Conservation (phyloP, 2,113 vertebrate genomes). For the Coturnix japonica region DNA sequence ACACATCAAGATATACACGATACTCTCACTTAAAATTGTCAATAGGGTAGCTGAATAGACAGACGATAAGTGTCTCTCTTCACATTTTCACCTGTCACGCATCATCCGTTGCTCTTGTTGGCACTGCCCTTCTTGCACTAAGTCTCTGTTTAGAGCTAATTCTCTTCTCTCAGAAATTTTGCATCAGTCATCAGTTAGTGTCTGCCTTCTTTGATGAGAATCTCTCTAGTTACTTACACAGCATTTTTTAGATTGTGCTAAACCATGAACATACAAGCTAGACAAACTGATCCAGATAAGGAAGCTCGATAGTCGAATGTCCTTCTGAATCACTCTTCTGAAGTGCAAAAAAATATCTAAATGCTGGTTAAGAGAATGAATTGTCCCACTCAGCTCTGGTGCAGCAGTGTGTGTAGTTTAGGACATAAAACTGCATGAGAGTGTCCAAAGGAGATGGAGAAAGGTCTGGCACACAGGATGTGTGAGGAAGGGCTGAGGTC, state of each 20-base stretch:
- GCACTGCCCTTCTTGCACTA: background rate
- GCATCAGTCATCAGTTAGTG: background rate
- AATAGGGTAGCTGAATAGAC: background rate
- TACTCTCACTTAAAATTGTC: background rate
- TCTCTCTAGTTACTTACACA: background rate
- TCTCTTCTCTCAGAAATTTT: background rate
- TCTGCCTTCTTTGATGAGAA: background rate
- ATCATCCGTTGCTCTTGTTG: background rate
- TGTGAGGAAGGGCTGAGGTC: background rate
- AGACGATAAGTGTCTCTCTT: background rate
- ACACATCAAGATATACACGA: background rate
- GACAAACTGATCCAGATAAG: background rate
- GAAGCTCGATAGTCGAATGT: background rate
- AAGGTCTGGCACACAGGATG: background rate
- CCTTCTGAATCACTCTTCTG: background rate
- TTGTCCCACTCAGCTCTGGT: background rate
- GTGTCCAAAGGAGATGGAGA: background rate
- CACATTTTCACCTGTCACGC: fast-evolving
- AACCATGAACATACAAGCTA: background rate
- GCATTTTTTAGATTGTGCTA: background rate
- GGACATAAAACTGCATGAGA: background rate
- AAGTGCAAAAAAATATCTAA: background rate
- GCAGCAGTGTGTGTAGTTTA: background rate
- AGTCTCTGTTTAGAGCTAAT: background rate
- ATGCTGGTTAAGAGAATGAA: background rate